These are phyloP conservation scores for Pseudorhombus dupliciocellatus DNA, from an alignment of 2,113 vertebrate species.

Conservation along the genomic window DNA sequence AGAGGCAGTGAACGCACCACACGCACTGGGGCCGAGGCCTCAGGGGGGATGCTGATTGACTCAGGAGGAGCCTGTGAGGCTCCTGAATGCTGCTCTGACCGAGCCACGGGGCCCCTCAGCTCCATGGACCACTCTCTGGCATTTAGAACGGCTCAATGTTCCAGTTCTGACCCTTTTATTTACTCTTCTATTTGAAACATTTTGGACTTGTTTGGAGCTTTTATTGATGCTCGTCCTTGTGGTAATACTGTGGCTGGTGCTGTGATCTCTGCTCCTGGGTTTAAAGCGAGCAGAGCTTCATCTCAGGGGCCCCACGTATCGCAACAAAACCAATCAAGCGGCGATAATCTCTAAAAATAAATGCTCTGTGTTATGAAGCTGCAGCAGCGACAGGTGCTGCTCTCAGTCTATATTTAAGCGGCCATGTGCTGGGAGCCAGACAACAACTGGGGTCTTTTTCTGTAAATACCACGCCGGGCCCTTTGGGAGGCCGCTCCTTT, in stretches of 20 bases:
- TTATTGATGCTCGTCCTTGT: no score
- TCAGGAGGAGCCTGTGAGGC: background rate
- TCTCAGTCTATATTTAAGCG: conserved; percentile 57
- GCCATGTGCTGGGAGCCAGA: conserved; percentile 11
- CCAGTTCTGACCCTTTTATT: no score
- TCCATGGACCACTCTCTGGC: no score
- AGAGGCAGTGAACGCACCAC: background rate
- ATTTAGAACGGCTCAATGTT: no score
- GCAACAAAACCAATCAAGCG: background rate
- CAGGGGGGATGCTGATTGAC: conserved; percentile 11
- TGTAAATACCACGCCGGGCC: background rate
- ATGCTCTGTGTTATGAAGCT: background rate
- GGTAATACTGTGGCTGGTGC: no score
- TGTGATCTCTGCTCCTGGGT: no score
- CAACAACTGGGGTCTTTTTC: conserved; percentile 31
- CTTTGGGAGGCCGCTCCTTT: conserved; percentile 1
- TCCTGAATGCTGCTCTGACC: no score
- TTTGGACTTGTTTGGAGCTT: no score
- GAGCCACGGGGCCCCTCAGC: no score
- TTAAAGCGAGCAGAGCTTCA: no score
- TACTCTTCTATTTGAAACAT: no score
- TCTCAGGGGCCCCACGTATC: background rate
- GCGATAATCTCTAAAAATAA: background rate
- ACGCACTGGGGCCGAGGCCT: background rate
- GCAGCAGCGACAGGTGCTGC: conserved; percentile 42